These are phyloP conservation scores for Perca fluviatilis DNA, from an alignment of 2,113 vertebrate species.

Conservation along the genomic window DNA sequence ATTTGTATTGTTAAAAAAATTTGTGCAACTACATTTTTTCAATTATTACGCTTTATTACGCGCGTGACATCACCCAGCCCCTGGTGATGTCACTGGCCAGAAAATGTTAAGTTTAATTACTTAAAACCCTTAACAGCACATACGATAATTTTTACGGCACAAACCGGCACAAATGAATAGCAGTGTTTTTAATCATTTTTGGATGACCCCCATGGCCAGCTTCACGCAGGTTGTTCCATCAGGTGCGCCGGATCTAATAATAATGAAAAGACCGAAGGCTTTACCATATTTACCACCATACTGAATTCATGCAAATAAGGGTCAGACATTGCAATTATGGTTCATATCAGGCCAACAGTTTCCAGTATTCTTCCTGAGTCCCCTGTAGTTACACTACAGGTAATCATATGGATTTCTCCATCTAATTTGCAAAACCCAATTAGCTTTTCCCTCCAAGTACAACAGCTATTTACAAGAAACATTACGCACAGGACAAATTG, in stretches of 20 bases:
- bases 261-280: not conserved
- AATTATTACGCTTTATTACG: no score
- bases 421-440: conserved; percentile 51
- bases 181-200: no score
- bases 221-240: not conserved
- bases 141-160: no score
- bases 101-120: no score
- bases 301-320: conserved; percentile 32
- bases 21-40: no score
- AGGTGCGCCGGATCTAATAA: not conserved
- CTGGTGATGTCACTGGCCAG: no score
- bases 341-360: conserved; percentile 34
- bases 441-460: conserved; percentile 36
- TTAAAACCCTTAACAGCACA: no score
- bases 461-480: conserved; percentile 43
- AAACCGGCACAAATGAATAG: no score
- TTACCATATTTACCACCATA: not conserved
- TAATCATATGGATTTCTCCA: conserved; percentile 36
- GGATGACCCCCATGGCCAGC: no score
- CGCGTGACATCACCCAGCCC: no score
- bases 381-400: conserved; percentile 37
- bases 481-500: conserved; percentile 38
- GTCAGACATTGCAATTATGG: conserved; percentile 27
- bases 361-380: conserved; percentile 14
- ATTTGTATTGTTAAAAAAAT: no score